Evolutionary conservation across 1,140 invertebrate species (phyloP).

Genomic region (Pseudomyrmex pallidus): DNA sequence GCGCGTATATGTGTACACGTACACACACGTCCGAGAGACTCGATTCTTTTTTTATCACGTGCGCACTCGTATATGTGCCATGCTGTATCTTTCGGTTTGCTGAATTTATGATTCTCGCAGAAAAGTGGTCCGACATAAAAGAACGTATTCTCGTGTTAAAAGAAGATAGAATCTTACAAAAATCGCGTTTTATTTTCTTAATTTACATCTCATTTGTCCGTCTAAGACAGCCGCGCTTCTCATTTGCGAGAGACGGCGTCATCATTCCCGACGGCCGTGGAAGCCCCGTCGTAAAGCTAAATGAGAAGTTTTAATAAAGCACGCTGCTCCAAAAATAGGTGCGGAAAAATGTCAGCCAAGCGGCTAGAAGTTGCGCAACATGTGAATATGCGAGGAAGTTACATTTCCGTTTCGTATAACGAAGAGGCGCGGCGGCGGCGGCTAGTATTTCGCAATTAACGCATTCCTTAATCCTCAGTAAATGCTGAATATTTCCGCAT

Average conservation of each 20-base stretch:
- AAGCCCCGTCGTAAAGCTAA: constrained; percentile 43
- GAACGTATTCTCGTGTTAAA: background rate
- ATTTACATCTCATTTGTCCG: constrained; percentile 24
- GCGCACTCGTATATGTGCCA: constrained; percentile 12
- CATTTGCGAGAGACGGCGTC: constrained; percentile 36
- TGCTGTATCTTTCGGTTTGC: constrained; percentile 22
- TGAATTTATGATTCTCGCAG: constrained; percentile 8
- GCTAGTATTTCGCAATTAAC: constrained; percentile 80
- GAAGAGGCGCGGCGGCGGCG: constrained; percentile 47
- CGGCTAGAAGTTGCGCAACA: constrained; percentile 55
- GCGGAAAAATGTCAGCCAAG: constrained; percentile 56
- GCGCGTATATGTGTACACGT: background rate
- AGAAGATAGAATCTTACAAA: background rate
- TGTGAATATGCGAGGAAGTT: constrained; percentile 64
- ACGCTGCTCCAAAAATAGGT: constrained; percentile 9
- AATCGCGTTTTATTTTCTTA: background rate
- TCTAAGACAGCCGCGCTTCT: constrained; percentile 27
- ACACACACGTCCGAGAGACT: constrained; percentile 27
- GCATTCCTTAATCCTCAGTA: constrained; percentile 78
- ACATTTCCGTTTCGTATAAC: constrained; percentile 73
- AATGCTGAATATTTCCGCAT: constrained; percentile 76
- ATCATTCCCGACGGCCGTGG: constrained; percentile 29
- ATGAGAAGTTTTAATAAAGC: constrained; percentile 60
- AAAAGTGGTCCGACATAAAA: background rate
- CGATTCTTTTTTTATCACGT: constrained; percentile 61